Percentiles rank a stretch among this genome's conserved stretches.
Evolutionary conservation across 2,113 vertebrate genomes (phyloP).

Genomic region (Gymnorhina tibicen): DNA sequence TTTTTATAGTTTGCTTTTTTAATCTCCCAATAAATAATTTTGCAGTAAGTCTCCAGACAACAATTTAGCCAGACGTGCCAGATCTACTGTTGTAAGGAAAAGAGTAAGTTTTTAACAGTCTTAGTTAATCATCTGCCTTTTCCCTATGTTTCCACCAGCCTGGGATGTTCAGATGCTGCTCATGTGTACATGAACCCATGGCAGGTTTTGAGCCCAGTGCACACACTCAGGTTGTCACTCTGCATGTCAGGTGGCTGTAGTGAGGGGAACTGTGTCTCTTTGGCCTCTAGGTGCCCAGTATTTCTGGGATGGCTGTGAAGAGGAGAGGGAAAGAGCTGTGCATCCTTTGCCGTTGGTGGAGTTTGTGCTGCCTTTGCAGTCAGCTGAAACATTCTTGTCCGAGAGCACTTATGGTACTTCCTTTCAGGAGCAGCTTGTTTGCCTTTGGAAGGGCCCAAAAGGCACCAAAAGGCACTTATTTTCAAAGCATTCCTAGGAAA

Average conservation of each 20-base stretch:
- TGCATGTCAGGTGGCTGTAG: background rate
- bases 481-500: constrained; percentile 39
- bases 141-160: background rate
- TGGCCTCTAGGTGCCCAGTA: too few relatives aligned
- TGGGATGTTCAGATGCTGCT: background rate
- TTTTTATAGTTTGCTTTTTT: background rate
- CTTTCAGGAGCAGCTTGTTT: constrained; percentile 5
- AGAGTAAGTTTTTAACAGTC: background rate
- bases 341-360: background rate
- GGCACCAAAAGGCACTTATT: constrained; percentile 48
- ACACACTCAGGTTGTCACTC: background rate
- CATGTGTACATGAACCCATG: accelerated
- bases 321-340: background rate
- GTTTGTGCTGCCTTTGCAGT: background rate
- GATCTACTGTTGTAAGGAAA: background rate
- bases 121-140: background rate
- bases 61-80: background rate
- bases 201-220: background rate
- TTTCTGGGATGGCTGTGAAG: background rate
- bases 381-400: background rate
- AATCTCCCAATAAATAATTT: background rate
- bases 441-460: constrained; percentile 15
- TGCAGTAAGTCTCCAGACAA: background rate
- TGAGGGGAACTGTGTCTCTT: background rate
- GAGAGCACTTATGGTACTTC: background rate